Evolutionary conservation across 1,140 invertebrate genomes (phyloP).

Genomic region (Procambarus virginalis): DNA sequence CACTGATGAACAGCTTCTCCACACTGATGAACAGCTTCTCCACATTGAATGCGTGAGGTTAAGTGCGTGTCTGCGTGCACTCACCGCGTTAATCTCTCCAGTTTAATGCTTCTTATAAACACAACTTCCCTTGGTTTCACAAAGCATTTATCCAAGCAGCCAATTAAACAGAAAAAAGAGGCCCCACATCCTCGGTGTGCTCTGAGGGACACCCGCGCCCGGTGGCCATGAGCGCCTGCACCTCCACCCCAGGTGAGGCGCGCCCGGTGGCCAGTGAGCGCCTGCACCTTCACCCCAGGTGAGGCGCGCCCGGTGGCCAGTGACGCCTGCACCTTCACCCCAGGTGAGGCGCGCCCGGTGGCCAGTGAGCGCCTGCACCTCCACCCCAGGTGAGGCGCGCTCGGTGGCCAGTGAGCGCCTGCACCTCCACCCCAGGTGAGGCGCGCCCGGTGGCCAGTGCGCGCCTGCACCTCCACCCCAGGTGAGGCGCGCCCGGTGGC

Average conservation of each 20-base stretch:
- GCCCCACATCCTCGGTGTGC: neutral
- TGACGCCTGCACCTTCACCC: neutral
- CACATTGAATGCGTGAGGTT: neutral
- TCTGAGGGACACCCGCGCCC: no score
- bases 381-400: neutral
- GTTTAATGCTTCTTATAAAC: neutral
- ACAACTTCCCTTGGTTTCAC: neutral
- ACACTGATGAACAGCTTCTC: no score
- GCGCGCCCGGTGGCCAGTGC: constrained; percentile 23
- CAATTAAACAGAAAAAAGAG: constrained; percentile 8
- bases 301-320: constrained; percentile 21
- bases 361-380: constrained; percentile 5
- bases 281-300: neutral
- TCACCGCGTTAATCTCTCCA: neutral
- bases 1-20: no score
- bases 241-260: neutral
- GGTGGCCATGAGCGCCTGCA: neutral
- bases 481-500: constrained; percentile 15
- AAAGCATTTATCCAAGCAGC: neutral
- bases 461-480: neutral
- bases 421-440: neutral
- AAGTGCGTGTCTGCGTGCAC: neutral
- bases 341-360: constrained; percentile 17
- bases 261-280: neutral
- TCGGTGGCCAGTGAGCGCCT: constrained; percentile 24